Evolutionary conservation across 2,888 invertebrate genomes (phyloP).

Genomic region (Acanthoscelides obtectus): DNA sequence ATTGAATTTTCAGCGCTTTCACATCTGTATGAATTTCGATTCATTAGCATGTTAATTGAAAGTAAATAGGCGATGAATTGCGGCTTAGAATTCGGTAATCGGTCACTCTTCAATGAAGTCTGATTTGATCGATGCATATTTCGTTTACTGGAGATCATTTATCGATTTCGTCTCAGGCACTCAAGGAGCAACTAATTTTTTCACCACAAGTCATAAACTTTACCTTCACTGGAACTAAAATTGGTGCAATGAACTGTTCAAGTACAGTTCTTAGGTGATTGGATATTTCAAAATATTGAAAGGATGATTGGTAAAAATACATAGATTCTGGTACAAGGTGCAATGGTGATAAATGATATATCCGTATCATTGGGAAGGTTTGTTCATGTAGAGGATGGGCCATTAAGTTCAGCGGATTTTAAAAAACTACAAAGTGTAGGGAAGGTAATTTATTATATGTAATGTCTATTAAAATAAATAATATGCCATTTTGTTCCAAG

Average conservation of each 20-base stretch:
- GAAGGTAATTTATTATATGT: too few species aligned
- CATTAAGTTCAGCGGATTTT: too few species aligned
- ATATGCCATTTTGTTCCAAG: too few species aligned
- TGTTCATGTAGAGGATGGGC: too few species aligned
- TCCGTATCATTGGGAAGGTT: too few species aligned
- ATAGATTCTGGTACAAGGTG: too few species aligned
- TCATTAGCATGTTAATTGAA: neutral
- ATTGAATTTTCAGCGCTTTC: neutral
- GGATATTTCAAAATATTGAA: too few species aligned
- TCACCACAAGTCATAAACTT: neutral
- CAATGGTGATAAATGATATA: too few species aligned
- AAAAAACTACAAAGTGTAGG: too few species aligned
- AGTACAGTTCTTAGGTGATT: neutral
- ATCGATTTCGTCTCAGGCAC: neutral
- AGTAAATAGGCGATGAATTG: neutral
- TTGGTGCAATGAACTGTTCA: neutral
- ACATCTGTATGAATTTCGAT: neutral
- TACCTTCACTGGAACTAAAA: neutral
- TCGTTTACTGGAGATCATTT: neutral
- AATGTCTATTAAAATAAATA: too few species aligned
- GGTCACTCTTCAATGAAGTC: neutral
- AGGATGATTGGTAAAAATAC: too few species aligned
- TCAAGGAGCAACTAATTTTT: neutral
- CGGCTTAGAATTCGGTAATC: neutral
- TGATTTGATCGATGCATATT: neutral